These are phyloP conservation scores for Cynopterus brachyotis DNA, from an alignment of 2,113 vertebrate genomes.

Conservation along the genomic window DNA sequence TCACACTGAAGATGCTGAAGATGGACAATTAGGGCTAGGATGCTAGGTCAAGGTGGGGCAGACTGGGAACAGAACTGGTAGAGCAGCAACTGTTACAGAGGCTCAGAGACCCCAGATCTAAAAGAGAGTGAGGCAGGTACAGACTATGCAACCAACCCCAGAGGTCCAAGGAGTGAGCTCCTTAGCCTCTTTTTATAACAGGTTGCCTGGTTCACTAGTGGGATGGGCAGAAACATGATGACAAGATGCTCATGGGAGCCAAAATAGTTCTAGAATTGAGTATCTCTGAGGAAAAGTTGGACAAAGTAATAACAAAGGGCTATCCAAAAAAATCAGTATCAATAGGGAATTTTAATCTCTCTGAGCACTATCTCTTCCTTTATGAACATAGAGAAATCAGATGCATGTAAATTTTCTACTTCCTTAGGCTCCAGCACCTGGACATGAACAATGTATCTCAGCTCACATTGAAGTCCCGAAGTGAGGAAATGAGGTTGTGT, in stretches of 20 bases:
- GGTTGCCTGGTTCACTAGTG: not conserved
- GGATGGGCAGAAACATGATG: not conserved
- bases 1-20: not conserved
- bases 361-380: not conserved
- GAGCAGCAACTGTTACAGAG: not conserved
- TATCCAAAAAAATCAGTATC: not conserved
- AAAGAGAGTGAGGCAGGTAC: not conserved
- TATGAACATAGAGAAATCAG: conserved; percentile 32
- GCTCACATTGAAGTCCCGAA: conserved; percentile 21
- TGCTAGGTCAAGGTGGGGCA: not conserved
- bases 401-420: conserved; percentile 20
- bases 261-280: not conserved
- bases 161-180: not conserved
- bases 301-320: not conserved
- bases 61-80: not conserved
- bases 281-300: not conserved
- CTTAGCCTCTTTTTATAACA: not conserved
- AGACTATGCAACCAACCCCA: not conserved
- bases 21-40: not conserved
- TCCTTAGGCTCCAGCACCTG: conserved; percentile 18
- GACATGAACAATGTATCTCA: conserved; percentile 38
- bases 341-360: conserved; percentile 16
- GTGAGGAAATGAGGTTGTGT: not conserved
- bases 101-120: not conserved
- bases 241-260: not conserved